Conservation (phyloP, 2,797 vertebrate genomes). For the Pteropus rufus region DNA sequence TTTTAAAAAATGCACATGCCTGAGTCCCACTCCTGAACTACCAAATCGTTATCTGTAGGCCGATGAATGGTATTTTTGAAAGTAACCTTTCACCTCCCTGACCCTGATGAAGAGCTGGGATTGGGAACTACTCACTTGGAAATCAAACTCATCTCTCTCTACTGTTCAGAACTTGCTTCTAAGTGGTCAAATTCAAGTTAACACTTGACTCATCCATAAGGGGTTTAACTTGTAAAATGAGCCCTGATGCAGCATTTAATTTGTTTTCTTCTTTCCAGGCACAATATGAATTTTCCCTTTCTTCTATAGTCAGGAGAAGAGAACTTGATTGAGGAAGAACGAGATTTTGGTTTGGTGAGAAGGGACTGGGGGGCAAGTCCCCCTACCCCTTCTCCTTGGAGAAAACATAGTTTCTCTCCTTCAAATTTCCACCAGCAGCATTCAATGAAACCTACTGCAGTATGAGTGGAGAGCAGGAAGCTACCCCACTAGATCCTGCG, state of each 20-base stretch:
- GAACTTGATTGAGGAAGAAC: neutral
- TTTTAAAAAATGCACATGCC: neutral
- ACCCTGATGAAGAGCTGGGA: neutral
- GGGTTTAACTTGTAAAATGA: neutral
- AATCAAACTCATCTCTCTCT: neutral
- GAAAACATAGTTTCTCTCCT: neutral
- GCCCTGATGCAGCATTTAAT: neutral
- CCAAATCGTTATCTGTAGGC: neutral
- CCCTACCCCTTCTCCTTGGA: neutral
- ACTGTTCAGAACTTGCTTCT: neutral
- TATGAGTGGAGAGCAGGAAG: neutral
- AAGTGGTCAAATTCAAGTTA: neutral
- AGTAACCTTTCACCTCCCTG: neutral
- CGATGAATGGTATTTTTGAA: neutral
- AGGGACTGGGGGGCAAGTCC: rapidly evolving
- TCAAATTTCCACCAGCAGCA: neutral
- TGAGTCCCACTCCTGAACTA: neutral
- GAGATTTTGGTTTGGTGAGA: neutral
- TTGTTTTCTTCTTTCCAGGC: neutral
- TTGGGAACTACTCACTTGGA: neutral
- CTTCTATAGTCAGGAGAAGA: neutral
- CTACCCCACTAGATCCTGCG: neutral
- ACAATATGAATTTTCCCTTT: neutral
- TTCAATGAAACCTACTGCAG: neutral
- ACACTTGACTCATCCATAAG: neutral